phyloP scores from a whole-genome alignment of 2,888 invertebrate species.

The Melieria omissa region DNA sequence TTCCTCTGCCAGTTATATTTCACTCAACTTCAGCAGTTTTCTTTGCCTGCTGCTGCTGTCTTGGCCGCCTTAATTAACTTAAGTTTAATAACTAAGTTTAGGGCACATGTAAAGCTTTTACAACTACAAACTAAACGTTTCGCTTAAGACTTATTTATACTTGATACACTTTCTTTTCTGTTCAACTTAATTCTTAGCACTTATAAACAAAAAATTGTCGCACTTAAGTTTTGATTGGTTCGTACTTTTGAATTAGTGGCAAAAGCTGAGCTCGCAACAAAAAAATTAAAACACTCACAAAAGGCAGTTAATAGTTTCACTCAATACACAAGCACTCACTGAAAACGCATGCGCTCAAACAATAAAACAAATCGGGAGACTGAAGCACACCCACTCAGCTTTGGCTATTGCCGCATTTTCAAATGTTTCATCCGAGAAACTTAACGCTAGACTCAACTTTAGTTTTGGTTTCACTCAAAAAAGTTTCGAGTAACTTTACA shows the following conservation, averaged over 20 bases:
- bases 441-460: neutral
- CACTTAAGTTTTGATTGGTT: too few species aligned
- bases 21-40: neutral
- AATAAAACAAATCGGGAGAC: too few species aligned
- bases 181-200: neutral
- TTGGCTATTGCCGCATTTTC: too few species aligned
- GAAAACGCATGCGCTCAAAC: neutral
- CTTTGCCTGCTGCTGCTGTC: neutral
- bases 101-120: slow-evolving; percentile 66
- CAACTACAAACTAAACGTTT: slow-evolving; percentile 43
- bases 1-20: neutral
- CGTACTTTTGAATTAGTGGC: too few species aligned
- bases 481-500: too few species aligned
- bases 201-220: too few species aligned
- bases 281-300: neutral
- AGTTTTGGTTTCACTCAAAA: slow-evolving; percentile 42
- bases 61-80: neutral
- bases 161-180: neutral
- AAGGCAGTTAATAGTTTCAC: neutral
- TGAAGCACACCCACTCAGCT: too few species aligned
- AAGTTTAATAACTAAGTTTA: slow-evolving; percentile 42
- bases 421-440: too few species aligned
- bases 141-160: neutral
- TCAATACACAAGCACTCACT: neutral
- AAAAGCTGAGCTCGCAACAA: neutral